Evolutionary conservation across 2,797 vertebrate species (phyloP).

Genomic region (Ibycter americanus): DNA sequence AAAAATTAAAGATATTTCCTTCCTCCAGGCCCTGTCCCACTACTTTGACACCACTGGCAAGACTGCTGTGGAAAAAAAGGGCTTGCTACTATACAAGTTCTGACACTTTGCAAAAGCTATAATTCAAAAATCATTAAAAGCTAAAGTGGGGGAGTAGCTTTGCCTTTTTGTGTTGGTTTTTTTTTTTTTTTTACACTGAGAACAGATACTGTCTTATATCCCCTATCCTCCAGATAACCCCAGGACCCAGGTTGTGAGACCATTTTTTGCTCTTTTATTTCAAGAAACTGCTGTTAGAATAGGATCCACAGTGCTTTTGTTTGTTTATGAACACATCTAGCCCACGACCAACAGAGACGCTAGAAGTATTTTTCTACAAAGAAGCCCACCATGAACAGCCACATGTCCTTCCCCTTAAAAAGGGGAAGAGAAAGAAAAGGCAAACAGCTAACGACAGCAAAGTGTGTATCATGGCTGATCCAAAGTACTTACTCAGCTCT

Average conservation of each 20-base stretch:
- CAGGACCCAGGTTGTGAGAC: neutral
- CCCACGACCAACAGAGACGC: neutral
- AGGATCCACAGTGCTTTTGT: neutral
- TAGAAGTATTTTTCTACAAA: neutral
- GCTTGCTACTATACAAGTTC: neutral
- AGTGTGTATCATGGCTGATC: neutral
- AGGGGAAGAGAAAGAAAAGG: conserved; percentile 4
- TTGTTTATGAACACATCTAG: neutral
- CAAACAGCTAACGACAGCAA: neutral
- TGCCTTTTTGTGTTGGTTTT: neutral
- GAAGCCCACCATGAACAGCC: neutral
- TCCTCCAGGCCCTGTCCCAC: neutral
- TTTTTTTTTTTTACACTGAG: neutral
- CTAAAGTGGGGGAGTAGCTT: neutral
- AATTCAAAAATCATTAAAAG: neutral
- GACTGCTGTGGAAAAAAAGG: neutral
- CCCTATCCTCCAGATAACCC: neutral
- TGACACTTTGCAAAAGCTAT: neutral
- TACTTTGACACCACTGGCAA: neutral
- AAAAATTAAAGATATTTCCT: neutral
- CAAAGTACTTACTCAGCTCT: conserved; percentile 14
- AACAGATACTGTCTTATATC: neutral
- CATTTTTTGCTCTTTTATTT: neutral
- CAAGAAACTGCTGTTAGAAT: neutral
- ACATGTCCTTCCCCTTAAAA: conserved; percentile 7